These are phyloP conservation scores for Proterorhinus semilunaris DNA, from an alignment of 2,113 vertebrate species.

Conservation along the genomic window DNA sequence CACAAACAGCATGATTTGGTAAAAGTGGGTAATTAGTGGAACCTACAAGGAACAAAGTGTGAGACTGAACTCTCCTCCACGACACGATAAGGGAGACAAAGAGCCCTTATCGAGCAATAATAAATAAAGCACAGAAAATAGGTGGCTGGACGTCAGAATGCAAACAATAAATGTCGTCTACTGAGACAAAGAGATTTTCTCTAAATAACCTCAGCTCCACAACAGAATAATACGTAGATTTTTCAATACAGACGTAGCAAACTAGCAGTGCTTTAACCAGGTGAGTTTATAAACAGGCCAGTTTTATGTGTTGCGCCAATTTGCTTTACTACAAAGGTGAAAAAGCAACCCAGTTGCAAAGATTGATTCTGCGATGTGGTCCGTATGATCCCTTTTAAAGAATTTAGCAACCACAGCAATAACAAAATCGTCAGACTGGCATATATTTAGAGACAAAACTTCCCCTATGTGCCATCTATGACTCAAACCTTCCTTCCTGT, in stretches of 20 bases:
- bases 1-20: neutral
- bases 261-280: too few relatives aligned
- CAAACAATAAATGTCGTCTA: neutral
- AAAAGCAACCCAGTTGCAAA: too few relatives aligned
- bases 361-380: too few relatives aligned
- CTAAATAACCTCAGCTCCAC: slow-evolving; percentile 6
- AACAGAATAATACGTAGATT: neutral
- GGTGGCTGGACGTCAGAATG: neutral
- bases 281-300: too few relatives aligned
- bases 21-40: neutral
- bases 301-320: too few relatives aligned
- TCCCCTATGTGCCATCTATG: neutral
- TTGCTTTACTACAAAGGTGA: too few relatives aligned
- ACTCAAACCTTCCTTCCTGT: slow-evolving; percentile 5
- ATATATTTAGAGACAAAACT: neutral
- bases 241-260: too few relatives aligned
- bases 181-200: neutral
- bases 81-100: neutral
- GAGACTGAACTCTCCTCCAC: neutral
- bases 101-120: neutral
- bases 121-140: neutral
- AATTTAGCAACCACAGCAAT: slow-evolving; percentile 2
- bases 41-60: neutral
- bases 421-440: neutral
- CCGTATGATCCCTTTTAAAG: neutral